Base-by-base conservation (phyloP, 2,888 invertebrate species). In the Apoda limacodes region DNA sequence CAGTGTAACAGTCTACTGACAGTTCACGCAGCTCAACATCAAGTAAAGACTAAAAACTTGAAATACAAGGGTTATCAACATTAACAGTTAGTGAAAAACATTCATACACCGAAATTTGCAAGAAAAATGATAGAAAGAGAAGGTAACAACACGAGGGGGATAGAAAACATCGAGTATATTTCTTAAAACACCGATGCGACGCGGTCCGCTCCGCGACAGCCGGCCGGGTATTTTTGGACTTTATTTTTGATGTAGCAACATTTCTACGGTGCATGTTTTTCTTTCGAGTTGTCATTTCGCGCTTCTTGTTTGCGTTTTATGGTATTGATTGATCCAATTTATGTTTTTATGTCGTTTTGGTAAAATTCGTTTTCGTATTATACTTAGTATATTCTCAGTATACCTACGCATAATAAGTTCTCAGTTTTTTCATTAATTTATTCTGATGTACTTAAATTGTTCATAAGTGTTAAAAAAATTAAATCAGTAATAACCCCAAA, bases 21-120 rank as follows among this genome's bases (percentile, higher is more conserved):
- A n/a, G n/a, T n/a, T n/a, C n/a, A n/a, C n/a, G n/a, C n/a, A n/a
- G n/a, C n/a, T n/a, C n/a, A n/a, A n/a, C n/a, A n/a, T n/a, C n/a
- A n/a, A n/a, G n/a, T n/a, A n/a, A n/a, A n/a, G n/a, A n/a, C n/a
- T n/a, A n/a, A n/a, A n/a, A n/a, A 55, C 45, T 51, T 54, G 43
- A 52, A 49, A 48, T 56, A 60, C 40, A 38, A 42, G 62, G 53
- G 48, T 57, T 70, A 75, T 76, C 74, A 74, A 78, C 74, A 78
- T 78, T 78, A 78, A 78, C 76, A 78, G 76, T 76, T 78, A 78
- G 76, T 78, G 78, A 76, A 75, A 66, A 76, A 78, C 78, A 78
- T 78, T 70, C 76, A 76, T 61, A 78, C 78, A 78, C 68, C 70
- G 71, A 70, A 53, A 74, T 72, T 75, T 76, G 72, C 71, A 72